These are phyloP conservation scores for Aotus griseimembra DNA, from an alignment of 2,797 vertebrate species.

Conservation along the genomic window DNA sequence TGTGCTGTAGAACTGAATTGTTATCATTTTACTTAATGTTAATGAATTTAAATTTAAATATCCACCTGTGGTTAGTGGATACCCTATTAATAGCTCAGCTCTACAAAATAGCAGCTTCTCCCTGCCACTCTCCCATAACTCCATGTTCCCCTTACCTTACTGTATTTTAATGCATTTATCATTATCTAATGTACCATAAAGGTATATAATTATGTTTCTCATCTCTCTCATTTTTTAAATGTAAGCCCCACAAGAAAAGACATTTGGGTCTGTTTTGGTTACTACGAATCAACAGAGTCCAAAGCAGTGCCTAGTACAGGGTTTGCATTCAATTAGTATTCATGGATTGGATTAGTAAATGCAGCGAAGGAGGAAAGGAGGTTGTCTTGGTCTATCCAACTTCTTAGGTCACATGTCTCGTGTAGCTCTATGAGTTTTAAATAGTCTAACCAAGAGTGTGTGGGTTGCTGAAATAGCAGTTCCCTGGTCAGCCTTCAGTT, in stretches of 20 bases:
- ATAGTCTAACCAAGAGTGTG: not conserved
- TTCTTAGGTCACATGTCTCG: not conserved
- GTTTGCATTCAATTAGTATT: not conserved
- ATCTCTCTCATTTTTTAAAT: not conserved
- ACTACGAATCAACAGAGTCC: not conserved
- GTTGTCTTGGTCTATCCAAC: not conserved
- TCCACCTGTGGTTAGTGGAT: not conserved
- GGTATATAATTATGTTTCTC: too few relatives aligned
- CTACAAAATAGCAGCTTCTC: not conserved
- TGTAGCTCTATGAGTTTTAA: not conserved
- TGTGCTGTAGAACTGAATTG: not conserved
- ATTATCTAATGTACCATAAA: not conserved
- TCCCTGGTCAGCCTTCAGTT: not conserved
- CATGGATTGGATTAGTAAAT: not conserved
- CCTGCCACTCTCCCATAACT: not conserved
- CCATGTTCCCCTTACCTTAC: not conserved
- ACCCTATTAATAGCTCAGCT: not conserved
- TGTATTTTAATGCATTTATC: not conserved
- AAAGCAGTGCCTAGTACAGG: not conserved
- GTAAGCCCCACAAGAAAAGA: not conserved
- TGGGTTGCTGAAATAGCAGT: not conserved
- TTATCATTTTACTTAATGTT: not conserved
- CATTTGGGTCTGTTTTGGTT: not conserved
- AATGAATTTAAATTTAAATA: not conserved
- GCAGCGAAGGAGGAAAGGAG: accelerated